A percentile compares a stretch with the other conserved stretches of the same genome.
Evolutionary conservation across 2,797 vertebrate genomes (phyloP).

Genomic region (Carcharodon carcharias): DNA sequence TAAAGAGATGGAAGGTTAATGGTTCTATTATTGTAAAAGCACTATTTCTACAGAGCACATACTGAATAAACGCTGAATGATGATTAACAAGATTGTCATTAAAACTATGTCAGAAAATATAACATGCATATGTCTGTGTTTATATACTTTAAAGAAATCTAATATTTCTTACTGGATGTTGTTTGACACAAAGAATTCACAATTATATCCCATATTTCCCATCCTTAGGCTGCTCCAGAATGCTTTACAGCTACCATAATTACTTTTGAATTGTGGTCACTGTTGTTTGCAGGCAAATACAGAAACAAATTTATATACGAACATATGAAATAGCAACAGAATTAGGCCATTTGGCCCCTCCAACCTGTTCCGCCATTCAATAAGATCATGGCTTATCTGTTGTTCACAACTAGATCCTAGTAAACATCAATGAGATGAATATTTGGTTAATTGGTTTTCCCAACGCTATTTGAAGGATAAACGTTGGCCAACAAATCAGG

Average conservation of each 20-base stretch:
- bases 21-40: not conserved
- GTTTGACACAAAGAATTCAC: not conserved
- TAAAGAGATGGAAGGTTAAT: not conserved
- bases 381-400: too few species aligned
- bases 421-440: not conserved
- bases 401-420: not conserved
- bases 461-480: not conserved
- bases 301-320: not conserved
- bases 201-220: not conserved
- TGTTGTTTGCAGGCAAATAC: not conserved
- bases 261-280: not conserved
- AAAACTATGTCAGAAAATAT: not conserved
- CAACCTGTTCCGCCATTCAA: too few species aligned
- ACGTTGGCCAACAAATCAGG: not conserved
- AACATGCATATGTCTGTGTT: not conserved
- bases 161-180: not conserved
- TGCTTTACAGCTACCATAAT: not conserved
- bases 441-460: not conserved
- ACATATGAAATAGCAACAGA: too few species aligned
- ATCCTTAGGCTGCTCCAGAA: too few species aligned
- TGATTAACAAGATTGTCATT: not conserved
- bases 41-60: not conserved
- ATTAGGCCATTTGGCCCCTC: too few species aligned
- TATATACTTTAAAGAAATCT: not conserved
- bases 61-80: not conserved